phyloP scores from a whole-genome alignment of 2,888 invertebrate genomes.

The Athalia cordata region DNA sequence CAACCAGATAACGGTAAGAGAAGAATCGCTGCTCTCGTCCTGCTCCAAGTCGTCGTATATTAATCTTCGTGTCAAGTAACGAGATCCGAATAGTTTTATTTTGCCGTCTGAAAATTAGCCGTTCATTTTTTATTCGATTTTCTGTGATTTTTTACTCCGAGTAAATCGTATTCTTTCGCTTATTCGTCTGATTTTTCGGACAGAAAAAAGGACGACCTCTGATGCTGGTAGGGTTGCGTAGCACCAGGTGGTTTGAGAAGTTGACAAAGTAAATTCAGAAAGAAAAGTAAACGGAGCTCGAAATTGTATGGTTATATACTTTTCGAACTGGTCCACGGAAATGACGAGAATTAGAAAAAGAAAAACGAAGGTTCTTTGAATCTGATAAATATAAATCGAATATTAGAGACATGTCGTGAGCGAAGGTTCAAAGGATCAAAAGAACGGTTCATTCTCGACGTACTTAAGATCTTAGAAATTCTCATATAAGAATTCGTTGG shows the following conservation, averaged over 20 bases:
- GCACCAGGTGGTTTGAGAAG: not conserved
- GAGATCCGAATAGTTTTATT: no score
- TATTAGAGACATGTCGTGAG: conserved; percentile 29
- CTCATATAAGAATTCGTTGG: not conserved
- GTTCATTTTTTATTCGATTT: not conserved
- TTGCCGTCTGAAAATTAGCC: not conserved
- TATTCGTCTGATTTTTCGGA: no score
- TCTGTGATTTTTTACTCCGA: not conserved
- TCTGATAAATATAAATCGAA: conserved; percentile 43
- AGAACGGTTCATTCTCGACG: conserved; percentile 22
- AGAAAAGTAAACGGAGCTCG: not conserved
- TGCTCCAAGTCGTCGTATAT: no score
- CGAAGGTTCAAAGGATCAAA: conserved; percentile 35
- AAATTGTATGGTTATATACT: not conserved
- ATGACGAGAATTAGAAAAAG: not conserved
- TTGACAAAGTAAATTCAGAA: not conserved
- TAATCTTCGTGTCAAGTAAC: no score
- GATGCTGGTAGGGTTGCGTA: conserved; percentile 27
- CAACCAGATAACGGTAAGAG: not conserved
- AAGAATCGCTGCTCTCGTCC: not conserved
- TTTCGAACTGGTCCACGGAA: not conserved
- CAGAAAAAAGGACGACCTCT: not conserved
- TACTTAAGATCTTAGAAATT: conserved; percentile 10
- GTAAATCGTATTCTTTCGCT: not conserved
- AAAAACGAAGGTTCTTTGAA: conserved; percentile 13